Evolutionary conservation across 1,140 invertebrate genomes (phyloP), one percentile per base, ranked within the genome.

Genomic region (Brachionus manjavacas): DNA sequence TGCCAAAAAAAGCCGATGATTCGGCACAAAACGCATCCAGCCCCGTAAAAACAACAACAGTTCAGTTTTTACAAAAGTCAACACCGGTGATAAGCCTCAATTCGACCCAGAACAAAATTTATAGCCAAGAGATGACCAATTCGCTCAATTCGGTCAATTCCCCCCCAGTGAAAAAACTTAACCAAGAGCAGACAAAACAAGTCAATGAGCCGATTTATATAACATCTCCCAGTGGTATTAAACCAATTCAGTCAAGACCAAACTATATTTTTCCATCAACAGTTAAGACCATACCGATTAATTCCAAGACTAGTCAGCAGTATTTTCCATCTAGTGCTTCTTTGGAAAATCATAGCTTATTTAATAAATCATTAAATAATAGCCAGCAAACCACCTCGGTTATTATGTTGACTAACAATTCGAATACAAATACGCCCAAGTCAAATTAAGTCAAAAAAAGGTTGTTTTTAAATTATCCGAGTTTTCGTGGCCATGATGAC

Each of bases 41-140:
- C 31, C 72, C 72, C 7, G 31, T 76, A 2, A 76, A 76, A 49
- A 28, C 70, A 11, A 41, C 70, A 74, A 74, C 72, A 6, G 31
- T 76, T 8, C 72, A 76, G 49, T 49, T 76, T 14, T 49, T 76
- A 49, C 72, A 76, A 76, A 76, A 76, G 25, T 76, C 72, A 8
- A 76, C 72, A 11, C 72, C 72, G n/a, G 39, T 76, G 2, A 46
- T 76, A 49, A 76, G 25, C 16, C 41, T 72, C 7, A 72, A 72
- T 72, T 43, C 68, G 35, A 9, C 68, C 9, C 68, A 72, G 16
- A 76, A 46, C 23, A 76, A 76, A 76, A 49, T 46, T 2, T 49
- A 76, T 20, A 25, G 49, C 41, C 72, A 76, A 1, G 43, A 76
- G 23, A 28, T 49, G 23, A 49, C 72, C 16, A 49, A 46, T 28